Evolutionary conservation across 2,797 vertebrate genomes (phyloP).

Genomic region (Leuciscus waleckii): DNA sequence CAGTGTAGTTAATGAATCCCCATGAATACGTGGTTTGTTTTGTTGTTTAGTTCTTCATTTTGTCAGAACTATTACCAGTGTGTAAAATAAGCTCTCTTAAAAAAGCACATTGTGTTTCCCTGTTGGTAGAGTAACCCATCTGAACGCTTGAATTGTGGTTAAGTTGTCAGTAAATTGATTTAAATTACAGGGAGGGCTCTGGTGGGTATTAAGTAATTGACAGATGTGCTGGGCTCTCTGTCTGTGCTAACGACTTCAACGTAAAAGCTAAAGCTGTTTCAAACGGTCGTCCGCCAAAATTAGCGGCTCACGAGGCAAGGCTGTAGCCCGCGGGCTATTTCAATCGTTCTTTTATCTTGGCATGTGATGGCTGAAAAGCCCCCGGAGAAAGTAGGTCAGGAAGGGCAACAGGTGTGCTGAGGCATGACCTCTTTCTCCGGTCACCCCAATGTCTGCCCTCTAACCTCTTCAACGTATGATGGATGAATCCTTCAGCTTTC

Average conservation of each 20-base stretch:
- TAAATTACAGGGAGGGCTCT: slow-evolving; percentile 41
- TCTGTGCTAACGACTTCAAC: slow-evolving; percentile 38
- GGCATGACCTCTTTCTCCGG: slow-evolving; percentile 17
- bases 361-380: slow-evolving; percentile 32
- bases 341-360: slow-evolving; percentile 40
- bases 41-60: neutral
- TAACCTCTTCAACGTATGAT: neutral
- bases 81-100: neutral
- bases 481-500: slow-evolving; percentile 4
- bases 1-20: neutral
- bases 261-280: slow-evolving; percentile 42
- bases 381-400: slow-evolving; percentile 15
- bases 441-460: neutral
- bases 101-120: slow-evolving; percentile 14
- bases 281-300: slow-evolving; percentile 18
- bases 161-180: slow-evolving; percentile 44
- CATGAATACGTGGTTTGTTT: neutral
- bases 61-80: neutral
- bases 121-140: slow-evolving; percentile 20
- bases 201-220: slow-evolving; percentile 49
- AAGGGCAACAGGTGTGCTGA: slow-evolving; percentile 30
- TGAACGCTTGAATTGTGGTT: slow-evolving; percentile 6
- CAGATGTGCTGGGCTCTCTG: slow-evolving; percentile 33
- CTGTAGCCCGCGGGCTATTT: slow-evolving; percentile 32
- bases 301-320: neutral